Evolutionary conservation across 2,888 invertebrate species (phyloP).

Genomic region (Ectemnius continuus): DNA sequence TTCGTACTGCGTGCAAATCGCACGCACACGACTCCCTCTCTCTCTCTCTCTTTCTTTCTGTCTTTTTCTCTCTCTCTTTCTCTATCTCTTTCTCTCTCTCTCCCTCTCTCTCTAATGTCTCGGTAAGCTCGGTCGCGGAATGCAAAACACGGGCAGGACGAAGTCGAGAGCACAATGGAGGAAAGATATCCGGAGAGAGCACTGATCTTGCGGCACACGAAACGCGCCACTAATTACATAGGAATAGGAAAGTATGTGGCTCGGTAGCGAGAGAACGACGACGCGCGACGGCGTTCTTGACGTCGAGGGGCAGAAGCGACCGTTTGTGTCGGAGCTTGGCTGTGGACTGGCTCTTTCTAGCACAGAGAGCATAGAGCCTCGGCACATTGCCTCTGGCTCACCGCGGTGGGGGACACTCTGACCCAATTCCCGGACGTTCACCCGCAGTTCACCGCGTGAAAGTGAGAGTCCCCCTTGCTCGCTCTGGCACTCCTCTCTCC

Average conservation of each 20-base stretch:
- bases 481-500: conserved; percentile 53
- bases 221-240: too few relatives aligned
- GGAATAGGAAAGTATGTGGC: too few relatives aligned
- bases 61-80: background rate
- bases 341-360: conserved; percentile 77
- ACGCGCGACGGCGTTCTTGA: conserved; percentile 43
- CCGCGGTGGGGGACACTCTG: conserved; percentile 83
- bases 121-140: background rate
- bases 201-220: too few relatives aligned
- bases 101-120: background rate
- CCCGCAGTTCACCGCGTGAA: conserved; percentile 83
- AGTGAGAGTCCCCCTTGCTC: conserved; percentile 82
- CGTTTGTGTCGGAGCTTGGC: conserved; percentile 76
- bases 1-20: conserved; percentile 10
- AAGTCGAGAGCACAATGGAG: too few relatives aligned
- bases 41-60: background rate
- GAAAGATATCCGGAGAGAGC: too few relatives aligned
- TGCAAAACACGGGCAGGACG: too few relatives aligned
- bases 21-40: conserved; percentile 17
- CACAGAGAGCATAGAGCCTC: conserved; percentile 74
- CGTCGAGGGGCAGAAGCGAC: conserved; percentile 63
- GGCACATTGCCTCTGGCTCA: conserved; percentile 81
- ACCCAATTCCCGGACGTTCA: conserved; percentile 89
- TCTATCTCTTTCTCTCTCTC: background rate
- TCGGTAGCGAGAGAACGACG: background rate